Evolutionary conservation across 2,888 invertebrate species (phyloP).

Genomic region (Odontocolon sp.): DNA sequence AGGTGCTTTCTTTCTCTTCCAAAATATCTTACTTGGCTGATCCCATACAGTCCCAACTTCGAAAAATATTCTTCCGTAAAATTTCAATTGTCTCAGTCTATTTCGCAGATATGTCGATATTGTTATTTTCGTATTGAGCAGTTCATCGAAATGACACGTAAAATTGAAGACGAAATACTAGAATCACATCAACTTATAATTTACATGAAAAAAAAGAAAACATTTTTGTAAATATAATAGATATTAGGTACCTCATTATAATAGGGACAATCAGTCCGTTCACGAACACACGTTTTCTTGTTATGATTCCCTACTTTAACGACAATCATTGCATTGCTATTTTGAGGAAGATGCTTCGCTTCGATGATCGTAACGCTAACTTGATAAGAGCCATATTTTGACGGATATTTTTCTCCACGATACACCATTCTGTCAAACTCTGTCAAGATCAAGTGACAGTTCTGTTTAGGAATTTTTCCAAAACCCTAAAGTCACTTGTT

Average conservation of each 20-base stretch:
- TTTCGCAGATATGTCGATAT: conserved; percentile 82
- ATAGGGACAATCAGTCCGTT: conserved; percentile 84
- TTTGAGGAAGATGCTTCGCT: conserved; percentile 83
- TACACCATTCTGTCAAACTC: conserved; percentile 44
- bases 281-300: conserved; percentile 83
- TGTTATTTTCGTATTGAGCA: conserved; percentile 84
- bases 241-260: conserved; percentile 90
- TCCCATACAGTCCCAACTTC: conserved; percentile 88
- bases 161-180: conserved; percentile 88
- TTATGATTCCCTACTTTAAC: conserved; percentile 85
- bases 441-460: neutral
- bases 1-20: neutral
- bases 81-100: conserved; percentile 72
- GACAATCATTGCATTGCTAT: conserved; percentile 84
- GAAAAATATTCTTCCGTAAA: conserved; percentile 84
- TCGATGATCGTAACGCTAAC: conserved; percentile 86
- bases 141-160: conserved; percentile 82
- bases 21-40: conserved; percentile 83
- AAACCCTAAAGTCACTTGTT: conserved; percentile 15
- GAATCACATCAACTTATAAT: conserved; percentile 58
- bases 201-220: neutral
- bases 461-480: neutral
- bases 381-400: conserved; percentile 79
- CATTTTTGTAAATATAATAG: neutral
- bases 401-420: conserved; percentile 45